A percentile compares a stretch with the other conserved stretches of the same genome.
phyloP scores from a whole-genome alignment of 92 coral and sea anemone genomes.

The Epizoanthus rinbou region DNA sequence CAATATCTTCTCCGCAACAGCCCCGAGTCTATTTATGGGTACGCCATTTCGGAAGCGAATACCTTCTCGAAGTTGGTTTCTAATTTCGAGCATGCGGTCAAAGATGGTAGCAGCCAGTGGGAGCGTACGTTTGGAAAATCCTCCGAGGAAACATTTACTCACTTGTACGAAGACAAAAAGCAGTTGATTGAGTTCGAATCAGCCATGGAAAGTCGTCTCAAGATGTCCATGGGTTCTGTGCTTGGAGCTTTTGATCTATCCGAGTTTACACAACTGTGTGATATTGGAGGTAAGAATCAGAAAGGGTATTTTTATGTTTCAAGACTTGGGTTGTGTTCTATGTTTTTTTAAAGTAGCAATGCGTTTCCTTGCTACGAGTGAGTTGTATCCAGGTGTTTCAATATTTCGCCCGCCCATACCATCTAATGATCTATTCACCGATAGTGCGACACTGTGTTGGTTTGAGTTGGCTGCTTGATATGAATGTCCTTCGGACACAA shows the following conservation, averaged over 20 bases:
- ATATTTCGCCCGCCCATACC: too few species aligned
- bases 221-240: neutral
- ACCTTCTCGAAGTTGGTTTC: neutral
- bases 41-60: neutral
- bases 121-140: slow-evolving; percentile 9
- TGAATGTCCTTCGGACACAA: too few species aligned
- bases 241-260: slow-evolving; percentile 25
- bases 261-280: slow-evolving; percentile 27
- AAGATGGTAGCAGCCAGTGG: slow-evolving; percentile 35
- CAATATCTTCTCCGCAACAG: slow-evolving; percentile 18
- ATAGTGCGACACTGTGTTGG: too few species aligned
- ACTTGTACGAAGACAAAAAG: slow-evolving; percentile 22
- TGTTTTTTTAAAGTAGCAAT: too few species aligned
- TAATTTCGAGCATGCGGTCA: slow-evolving; percentile 20
- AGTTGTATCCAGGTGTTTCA: too few species aligned
- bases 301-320: too few species aligned
- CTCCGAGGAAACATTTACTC: slow-evolving; percentile 14
- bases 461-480: too few species aligned
- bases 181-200: slow-evolving; percentile 24
- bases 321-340: too few species aligned
- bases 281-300: slow-evolving; percentile 26
- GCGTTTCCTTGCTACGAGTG: too few species aligned
- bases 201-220: slow-evolving; percentile 21
- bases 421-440: too few species aligned
- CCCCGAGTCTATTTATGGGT: slow-evolving; percentile 15